These are phyloP conservation scores for Theocolax elegans DNA, from an alignment of 1,140 invertebrate species.

Conservation along the genomic window DNA sequence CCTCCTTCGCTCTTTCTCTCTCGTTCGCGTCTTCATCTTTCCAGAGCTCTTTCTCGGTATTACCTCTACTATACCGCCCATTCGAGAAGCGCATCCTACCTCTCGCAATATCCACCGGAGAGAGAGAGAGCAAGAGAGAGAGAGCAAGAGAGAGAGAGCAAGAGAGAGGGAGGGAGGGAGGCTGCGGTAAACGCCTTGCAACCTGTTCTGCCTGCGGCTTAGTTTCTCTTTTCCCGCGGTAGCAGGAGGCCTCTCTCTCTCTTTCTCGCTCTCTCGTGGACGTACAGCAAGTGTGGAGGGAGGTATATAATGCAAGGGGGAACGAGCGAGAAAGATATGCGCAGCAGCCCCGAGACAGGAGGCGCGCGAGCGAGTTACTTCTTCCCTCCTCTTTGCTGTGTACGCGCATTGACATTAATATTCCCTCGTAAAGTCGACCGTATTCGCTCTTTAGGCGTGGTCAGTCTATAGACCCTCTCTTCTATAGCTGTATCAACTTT, in stretches of 20 bases:
- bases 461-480: conserved; percentile 1
- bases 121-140: not conserved
- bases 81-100: conserved; percentile 4
- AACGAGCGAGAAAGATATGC: conserved; percentile 5
- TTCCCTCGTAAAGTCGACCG: conserved; percentile 48
- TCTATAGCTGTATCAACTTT: conserved; percentile 5
- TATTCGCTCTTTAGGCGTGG: conserved; percentile 50
- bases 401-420: conserved; percentile 52
- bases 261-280: not conserved
- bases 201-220: conserved; percentile 59
- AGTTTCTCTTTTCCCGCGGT: conserved; percentile 61
- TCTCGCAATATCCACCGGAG: not conserved
- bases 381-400: conserved; percentile 27
- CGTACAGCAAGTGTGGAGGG: not conserved
- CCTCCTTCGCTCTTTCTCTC: conserved; percentile 21
- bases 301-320: not conserved
- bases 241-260: conserved; percentile 52
- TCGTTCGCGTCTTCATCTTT: conserved; percentile 38
- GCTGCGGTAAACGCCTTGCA: conserved; percentile 47
- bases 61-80: conserved; percentile 9
- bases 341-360: not conserved
- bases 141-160: conserved; percentile 24
- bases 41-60: conserved; percentile 32
- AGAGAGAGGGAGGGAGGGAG: conserved; percentile 30
- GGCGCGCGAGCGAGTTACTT: not conserved